A percentile compares a stretch with the other conserved stretches of the same genome.
phyloP scores from a whole-genome alignment of 2,888 invertebrate species.

The Gari tellinella region DNA sequence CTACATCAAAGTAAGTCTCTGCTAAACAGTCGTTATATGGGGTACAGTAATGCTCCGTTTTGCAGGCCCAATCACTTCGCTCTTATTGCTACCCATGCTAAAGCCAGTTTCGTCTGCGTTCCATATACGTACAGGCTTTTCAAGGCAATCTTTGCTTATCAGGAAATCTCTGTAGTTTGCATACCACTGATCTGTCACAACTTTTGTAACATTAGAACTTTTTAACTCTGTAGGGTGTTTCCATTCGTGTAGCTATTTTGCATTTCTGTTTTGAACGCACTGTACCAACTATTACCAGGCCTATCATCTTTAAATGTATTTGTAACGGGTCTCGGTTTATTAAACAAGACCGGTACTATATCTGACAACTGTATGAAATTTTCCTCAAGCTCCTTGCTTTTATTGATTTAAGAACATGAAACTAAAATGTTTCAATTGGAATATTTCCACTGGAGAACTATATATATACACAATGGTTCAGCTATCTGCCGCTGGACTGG shows the following conservation, averaged over 20 bases:
- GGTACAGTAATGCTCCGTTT: constrained; percentile 10
- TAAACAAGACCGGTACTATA: too few species aligned
- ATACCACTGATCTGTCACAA: background rate
- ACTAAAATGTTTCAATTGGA: too few species aligned
- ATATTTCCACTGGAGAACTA: too few species aligned
- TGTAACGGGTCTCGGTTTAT: too few species aligned
- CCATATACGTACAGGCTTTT: constrained; percentile 26
- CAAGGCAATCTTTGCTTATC: background rate
- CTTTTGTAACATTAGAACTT: background rate
- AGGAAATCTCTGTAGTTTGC: background rate
- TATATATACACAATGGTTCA: too few species aligned
- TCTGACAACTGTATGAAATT: too few species aligned
- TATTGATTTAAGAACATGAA: too few species aligned
- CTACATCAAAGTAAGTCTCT: constrained; percentile 34
- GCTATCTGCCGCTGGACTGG: too few species aligned
- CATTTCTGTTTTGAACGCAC: background rate
- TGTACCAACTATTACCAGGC: constrained; percentile 1
- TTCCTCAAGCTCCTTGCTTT: too few species aligned
- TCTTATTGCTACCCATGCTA: constrained; percentile 10
- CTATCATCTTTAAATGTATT: background rate
- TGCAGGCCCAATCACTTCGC: constrained; percentile 19
- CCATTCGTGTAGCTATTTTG: background rate
- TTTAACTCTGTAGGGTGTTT: background rate
- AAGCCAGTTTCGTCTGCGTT: constrained; percentile 32
- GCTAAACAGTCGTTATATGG: constrained; percentile 27